Base-by-base conservation (phyloP, 2,797 vertebrate species). In the Esox masquinongy region DNA sequence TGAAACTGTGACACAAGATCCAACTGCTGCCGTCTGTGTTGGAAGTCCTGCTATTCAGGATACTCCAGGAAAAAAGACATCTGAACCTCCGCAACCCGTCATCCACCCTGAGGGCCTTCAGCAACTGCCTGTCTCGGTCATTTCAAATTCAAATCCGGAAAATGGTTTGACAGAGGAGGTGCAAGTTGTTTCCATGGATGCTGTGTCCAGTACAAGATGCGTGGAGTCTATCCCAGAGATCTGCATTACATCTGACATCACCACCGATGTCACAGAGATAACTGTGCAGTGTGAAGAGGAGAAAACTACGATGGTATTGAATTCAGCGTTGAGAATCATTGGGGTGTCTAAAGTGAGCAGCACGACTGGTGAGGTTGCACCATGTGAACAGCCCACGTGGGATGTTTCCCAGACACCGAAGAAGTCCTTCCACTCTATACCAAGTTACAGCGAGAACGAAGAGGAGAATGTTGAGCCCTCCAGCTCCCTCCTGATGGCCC, bases 171-270 rank as follows among this genome's bases (percentile, higher is more conserved):
- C 12, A 2, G 16, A 50, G 39, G 68, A 77, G 56, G 31, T 24
- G 22, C 72, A 75, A 61, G 74, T 80, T n/a, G 26, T 77, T 69
- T 69, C 74, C 47, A 82, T 87, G 80, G 89, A 91, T 69, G 67
- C 86, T 15, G 92, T 94, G 1, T 93, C 93, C 34, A 95, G 93
- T 70, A 91, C 92, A 16, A 83, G 91, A 72, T 83, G 76, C 76
- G 63, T 90, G n/a, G 91, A 92, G 5, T 79, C 83, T 0, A 59
- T 89, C 43, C 86, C 90, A 4, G 86, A 88, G 66, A 87, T 88
- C 63, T 85, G 83, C 1, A 73, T 87, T 82, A 79, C 88, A 39
- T 79, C 84, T 0, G 91, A 92, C 22, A 82, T 87, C 4, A 89
- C 88, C 76, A 71, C 84, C 26, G 79, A 85, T 56, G 75, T 90